Evolutionary conservation across 2,797 vertebrate genomes (phyloP), one percentile per base, ranked within the genome.

Genomic region (Helicolenus hilgendorfi): DNA sequence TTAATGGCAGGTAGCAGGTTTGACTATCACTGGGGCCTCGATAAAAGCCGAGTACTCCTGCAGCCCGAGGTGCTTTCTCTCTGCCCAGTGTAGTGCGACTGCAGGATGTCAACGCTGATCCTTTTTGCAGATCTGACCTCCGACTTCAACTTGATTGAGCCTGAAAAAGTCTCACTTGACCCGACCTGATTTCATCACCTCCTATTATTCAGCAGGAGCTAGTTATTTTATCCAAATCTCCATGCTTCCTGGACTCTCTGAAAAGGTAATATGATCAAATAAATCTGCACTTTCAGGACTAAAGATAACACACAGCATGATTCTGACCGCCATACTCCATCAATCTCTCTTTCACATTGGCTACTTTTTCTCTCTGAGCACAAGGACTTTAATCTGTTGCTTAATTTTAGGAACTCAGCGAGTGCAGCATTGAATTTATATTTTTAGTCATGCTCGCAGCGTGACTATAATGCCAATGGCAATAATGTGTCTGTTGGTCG

Each of bases 21-120:
- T 68, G 49, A 82, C 64, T 36, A 3, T 29, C 2, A 4, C 62
- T 22, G 22, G 41, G 26, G 63, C 70, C 70, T 75, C 4, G 5
- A 78, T 68, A 71, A 81, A 84, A 75, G 41, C 56, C 24, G 11
- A 73, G 55, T 18, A 11, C 26, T 67, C 49, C 60, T 35, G 72
- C 69, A 78, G 67, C 70, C 35, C 2, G 27, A 70, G 38, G 80
- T 74, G 59, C 38, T 56, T 59, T 58, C 62, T 84, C 20, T 33
- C 59, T 38, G 58, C 26, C 29, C 2, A 3, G 2, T 68, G 15
- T 36, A 9, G 75, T 80, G 31, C 55, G 45, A 76, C 79, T 77
- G 68, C 53, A 68, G 31, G 60, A 72, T 77, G 41, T 36, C 31
- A 72, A 22, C 0, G 6, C 55, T 72, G 73, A 72, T 69, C 26